Conservation (phyloP, 2,888 invertebrate genomes). For the Steinernema scapterisci region DNA sequence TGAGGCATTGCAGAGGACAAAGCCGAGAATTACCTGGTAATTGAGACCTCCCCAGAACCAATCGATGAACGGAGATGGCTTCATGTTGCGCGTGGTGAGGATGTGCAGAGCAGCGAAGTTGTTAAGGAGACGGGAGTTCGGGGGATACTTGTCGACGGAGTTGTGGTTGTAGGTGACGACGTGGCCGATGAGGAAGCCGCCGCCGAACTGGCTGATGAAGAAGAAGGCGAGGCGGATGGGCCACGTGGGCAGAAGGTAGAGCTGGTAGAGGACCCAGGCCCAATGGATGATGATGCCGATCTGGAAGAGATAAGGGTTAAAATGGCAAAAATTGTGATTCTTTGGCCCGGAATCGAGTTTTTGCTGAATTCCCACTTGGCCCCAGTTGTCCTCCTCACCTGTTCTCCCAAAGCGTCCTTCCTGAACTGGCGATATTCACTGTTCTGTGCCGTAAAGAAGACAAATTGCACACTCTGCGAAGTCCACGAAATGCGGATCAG, state of each 20-base stretch:
- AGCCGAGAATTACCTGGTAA: constrained; percentile 49
- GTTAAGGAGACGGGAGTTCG: constrained; percentile 61
- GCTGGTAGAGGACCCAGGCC: constrained; percentile 60
- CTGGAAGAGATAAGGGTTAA: constrained; percentile 31
- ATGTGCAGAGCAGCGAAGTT: constrained; percentile 66
- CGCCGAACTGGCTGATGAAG: constrained; percentile 56
- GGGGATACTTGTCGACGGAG: constrained; percentile 65
- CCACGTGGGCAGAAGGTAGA: constrained; percentile 57
- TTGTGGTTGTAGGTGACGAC: constrained; percentile 67
- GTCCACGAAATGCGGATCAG: constrained; percentile 63
- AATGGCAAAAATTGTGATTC: too few species aligned
- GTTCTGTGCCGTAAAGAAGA: constrained; percentile 47
- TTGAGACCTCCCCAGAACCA: constrained; percentile 67
- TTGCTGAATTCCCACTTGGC: too few species aligned
- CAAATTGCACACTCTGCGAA: constrained; percentile 59
- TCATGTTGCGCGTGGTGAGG: constrained; percentile 65
- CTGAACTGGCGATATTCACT: constrained; percentile 51
- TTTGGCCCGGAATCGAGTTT: too few species aligned
- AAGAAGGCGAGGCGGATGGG: constrained; percentile 55
- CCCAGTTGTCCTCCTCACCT: too few species aligned
- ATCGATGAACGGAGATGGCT: constrained; percentile 61
- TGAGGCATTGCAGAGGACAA: constrained; percentile 31
- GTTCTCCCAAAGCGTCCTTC: constrained; percentile 48
- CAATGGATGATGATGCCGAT: constrained; percentile 56
- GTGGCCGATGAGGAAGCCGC: constrained; percentile 59